Evolutionary conservation across 2,888 invertebrate genomes (phyloP).

Genomic region (Encarsia formosa): DNA sequence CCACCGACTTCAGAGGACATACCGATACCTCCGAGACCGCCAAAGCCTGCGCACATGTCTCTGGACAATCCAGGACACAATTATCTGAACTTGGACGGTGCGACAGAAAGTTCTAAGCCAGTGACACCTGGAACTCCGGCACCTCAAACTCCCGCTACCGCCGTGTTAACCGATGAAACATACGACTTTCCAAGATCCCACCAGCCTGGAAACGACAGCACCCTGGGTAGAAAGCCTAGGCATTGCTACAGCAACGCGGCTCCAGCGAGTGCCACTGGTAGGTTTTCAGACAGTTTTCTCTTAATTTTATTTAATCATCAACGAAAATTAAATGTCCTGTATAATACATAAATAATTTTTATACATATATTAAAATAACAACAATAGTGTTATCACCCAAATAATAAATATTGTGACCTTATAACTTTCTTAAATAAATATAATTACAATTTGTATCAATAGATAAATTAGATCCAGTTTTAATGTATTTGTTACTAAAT

Average conservation of each 20-base stretch:
- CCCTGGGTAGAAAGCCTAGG: conserved; percentile 40
- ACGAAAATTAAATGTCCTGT: no score
- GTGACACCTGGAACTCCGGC: conserved; percentile 46
- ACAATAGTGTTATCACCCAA: no score
- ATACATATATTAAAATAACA: no score
- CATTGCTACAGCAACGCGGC: conserved; percentile 64
- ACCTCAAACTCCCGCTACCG: conserved; percentile 41
- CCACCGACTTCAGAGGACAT: conserved; percentile 42
- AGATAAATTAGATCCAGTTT: no score
- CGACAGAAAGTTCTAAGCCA: conserved; percentile 46
- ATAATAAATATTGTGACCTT: no score
- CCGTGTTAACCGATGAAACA: conserved; percentile 54
- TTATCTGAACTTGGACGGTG: conserved; percentile 53
- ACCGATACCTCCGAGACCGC: conserved; percentile 69
- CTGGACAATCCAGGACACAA: conserved; percentile 51
- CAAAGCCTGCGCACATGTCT: conserved; percentile 64
- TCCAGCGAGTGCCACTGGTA: conserved; percentile 46
- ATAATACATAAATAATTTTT: no score
- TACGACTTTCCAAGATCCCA: conserved; percentile 72
- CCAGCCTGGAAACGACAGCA: conserved; percentile 47
- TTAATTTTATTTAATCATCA: no score
- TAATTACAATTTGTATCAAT: no score
- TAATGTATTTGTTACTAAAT: no score
- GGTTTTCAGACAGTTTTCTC: no score
- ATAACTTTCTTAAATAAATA: no score